A percentile compares a stretch with the other conserved stretches of the same genome.
Conservation (phyloP, 2,113 vertebrate genomes). For the Cromileptes altivelis region DNA sequence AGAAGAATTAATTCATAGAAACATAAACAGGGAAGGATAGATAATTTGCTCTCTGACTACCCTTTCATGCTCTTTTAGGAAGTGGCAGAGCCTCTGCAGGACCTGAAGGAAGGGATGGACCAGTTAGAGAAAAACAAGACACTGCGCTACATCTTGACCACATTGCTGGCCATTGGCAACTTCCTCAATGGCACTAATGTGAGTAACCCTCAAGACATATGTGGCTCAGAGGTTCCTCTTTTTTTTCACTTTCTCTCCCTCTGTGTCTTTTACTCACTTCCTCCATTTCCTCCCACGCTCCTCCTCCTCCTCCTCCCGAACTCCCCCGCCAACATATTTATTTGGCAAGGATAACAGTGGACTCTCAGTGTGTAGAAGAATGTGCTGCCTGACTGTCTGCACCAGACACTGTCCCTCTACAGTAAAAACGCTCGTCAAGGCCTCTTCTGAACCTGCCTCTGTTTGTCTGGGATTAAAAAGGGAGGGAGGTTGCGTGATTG, state of each 20-base stretch:
- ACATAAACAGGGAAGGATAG: neutral
- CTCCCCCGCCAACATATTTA: slow-evolving; percentile 51
- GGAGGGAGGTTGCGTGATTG: slow-evolving; percentile 16
- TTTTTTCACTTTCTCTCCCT: slow-evolving; percentile 21
- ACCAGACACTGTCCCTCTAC: slow-evolving; percentile 56
- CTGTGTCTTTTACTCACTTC: slow-evolving; percentile 31
- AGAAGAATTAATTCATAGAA: neutral
- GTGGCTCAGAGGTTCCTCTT: neutral
- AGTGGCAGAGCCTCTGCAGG: slow-evolving; percentile 96
- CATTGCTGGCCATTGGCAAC: slow-evolving; percentile 95
- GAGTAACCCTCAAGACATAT: slow-evolving; percentile 75
- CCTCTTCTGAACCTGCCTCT: slow-evolving; percentile 45
- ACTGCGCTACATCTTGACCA: slow-evolving; percentile 93
- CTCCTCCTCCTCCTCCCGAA: slow-evolving; percentile 4
- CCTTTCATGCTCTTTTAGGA: slow-evolving; percentile 84
- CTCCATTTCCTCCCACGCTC: slow-evolving; percentile 31
- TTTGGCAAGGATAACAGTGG: slow-evolving; percentile 63
- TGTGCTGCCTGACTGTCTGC: slow-evolving; percentile 62
- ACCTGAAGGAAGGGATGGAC: slow-evolving; percentile 99
- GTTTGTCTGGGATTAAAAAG: slow-evolving; percentile 28
- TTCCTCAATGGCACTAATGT: slow-evolving; percentile 98
- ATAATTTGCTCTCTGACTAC: neutral
- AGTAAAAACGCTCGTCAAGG: slow-evolving; percentile 48
- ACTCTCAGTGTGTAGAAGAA: slow-evolving; percentile 64
- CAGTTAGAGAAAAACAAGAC: slow-evolving; percentile 98